Base-by-base conservation (phyloP, 2,888 invertebrate species). In the Piscicola geometra region DNA sequence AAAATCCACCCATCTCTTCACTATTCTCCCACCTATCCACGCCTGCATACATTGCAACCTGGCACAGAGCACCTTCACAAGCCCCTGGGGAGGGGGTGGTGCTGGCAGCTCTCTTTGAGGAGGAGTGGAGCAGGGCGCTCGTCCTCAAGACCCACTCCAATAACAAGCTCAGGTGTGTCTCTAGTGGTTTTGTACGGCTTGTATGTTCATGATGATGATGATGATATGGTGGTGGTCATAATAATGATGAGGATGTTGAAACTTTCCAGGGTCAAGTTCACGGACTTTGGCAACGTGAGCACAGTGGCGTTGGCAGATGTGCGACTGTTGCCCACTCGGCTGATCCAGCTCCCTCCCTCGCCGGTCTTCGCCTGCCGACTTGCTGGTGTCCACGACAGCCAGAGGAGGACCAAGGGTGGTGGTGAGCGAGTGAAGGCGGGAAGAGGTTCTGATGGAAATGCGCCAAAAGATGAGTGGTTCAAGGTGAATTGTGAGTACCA, bases 201-300 rank as follows among this genome's bases (percentile, higher is more conserved):
- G n/a, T n/a, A n/a, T n/a, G n/a, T n/a, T n/a, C n/a, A n/a, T n/a
- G n/a, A n/a, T n/a, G n/a, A n/a, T n/a, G n/a, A n/a, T n/a, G n/a
- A n/a, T n/a, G n/a, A n/a, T n/a, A n/a, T n/a, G n/a, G n/a, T n/a
- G n/a, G n/a, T n/a, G n/a, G n/a, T n/a, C n/a, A n/a, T n/a, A n/a
- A n/a, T n/a, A n/a, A n/a, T n/a, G n/a, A n/a, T n/a, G n/a, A n/a
- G n/a, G n/a, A n/a, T n/a, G n/a, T n/a, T n/a, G n/a, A n/a, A n/a
- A n/a, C n/a, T n/a, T n/a, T n/a, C n/a, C 80, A 80, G 0, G 81
- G 81, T 3, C 82, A 83, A 60, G 79, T 81, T 9, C 78, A 21
- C n/a, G 3, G 60, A 56, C 25, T 56, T 25, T 56, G 60, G 60
- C 60, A 56, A 56, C 60, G n/a, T 15, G 21, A 25, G n/a, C 25